Evolutionary conservation across 2,113 vertebrate genomes (phyloP).

Genomic region (Gymnarchus niloticus): DNA sequence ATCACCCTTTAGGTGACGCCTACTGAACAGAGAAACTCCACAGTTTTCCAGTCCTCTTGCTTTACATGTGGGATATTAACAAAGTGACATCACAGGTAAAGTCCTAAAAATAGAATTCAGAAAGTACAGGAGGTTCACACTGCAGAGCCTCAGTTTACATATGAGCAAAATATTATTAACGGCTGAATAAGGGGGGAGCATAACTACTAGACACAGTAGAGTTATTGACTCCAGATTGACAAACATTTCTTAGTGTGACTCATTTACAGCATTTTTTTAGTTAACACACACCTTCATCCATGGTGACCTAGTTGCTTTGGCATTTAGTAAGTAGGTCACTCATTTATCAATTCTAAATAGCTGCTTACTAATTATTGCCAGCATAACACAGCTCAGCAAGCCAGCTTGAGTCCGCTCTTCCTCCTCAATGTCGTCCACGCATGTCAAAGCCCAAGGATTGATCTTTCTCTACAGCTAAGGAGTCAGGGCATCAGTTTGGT

Average conservation of each 20-base stretch:
- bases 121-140: not conserved
- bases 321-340: not conserved
- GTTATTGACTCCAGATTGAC: not conserved
- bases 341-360: not conserved
- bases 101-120: not conserved
- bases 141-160: not conserved
- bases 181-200: not conserved
- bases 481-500: not conserved
- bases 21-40: not conserved
- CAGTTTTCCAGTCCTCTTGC: not conserved
- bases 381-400: not conserved
- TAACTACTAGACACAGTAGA: not conserved
- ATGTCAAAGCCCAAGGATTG: not conserved
- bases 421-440: not conserved
- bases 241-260: not conserved
- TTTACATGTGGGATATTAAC: slow-evolving; percentile 1
- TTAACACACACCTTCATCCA: not conserved
- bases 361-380: not conserved
- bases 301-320: not conserved
- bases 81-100: not conserved
- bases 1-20: not conserved
- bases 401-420: not conserved
- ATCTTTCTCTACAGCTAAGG: not conserved
- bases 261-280: not conserved
- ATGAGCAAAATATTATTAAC: not conserved